Percentiles rank a stretch among this genome's conserved stretches.
Evolutionary conservation across 2,797 vertebrate species (phyloP).

Genomic region (Acanthornis magna): DNA sequence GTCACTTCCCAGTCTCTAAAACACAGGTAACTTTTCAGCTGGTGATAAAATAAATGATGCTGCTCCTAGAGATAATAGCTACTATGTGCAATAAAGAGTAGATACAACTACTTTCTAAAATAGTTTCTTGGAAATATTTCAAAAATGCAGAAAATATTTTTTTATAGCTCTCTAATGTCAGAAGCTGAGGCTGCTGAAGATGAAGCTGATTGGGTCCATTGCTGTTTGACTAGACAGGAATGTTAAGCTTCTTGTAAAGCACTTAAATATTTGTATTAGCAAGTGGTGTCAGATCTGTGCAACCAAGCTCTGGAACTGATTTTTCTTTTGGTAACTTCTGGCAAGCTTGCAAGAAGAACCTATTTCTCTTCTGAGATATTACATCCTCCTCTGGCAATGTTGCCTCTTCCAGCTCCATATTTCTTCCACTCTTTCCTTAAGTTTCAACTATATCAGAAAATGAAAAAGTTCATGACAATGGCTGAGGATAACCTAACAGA

Average conservation of each 20-base stretch:
- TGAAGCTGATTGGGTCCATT: neutral
- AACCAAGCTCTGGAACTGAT: neutral
- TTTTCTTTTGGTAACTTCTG: neutral
- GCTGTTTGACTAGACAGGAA: neutral
- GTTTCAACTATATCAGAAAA: neutral
- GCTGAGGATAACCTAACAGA: neutral
- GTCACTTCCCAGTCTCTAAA: neutral
- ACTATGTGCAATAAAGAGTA: neutral
- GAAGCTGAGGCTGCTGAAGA: neutral
- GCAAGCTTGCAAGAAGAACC: neutral
- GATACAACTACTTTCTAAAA: neutral
- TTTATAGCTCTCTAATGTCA: neutral
- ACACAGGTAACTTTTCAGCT: neutral
- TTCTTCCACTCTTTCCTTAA: neutral
- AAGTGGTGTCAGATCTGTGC: neutral
- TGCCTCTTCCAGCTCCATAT: constrained; percentile 14
- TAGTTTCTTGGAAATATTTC: neutral
- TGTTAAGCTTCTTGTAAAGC: neutral
- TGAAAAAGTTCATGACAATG: neutral
- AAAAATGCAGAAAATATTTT: neutral
- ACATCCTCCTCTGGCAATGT: neutral
- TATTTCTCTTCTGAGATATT: constrained; percentile 5
- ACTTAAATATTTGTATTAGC: neutral
- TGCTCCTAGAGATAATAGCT: neutral
- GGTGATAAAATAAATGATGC: neutral